Evolutionary conservation across 2,888 invertebrate species (phyloP), one percentile per base, ranked within the genome.

Genomic region (Drosophila fungiperda): DNA sequence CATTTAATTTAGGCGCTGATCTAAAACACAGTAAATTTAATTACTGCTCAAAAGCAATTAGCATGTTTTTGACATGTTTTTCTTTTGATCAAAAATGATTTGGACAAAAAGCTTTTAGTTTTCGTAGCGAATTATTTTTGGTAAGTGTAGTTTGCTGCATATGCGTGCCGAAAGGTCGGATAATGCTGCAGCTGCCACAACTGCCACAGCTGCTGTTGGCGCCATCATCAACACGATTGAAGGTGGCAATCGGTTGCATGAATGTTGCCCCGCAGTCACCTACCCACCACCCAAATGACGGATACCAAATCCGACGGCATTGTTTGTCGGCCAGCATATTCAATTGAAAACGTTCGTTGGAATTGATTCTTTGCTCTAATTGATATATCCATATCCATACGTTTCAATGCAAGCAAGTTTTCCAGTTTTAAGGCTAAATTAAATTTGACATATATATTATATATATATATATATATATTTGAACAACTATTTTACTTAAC

Each of bases 231-330:
- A 33, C 35, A 26, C n/a, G 40, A 20, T 1, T 63, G 36, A 53
- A 57, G 55, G 26, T 23, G 40, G 23, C 29, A 36, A 5, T 49
- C 38, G 54, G 40, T 38, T 32, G 29, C 32, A 29, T 49, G 29
- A 29, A 29, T 29, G 29, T 9, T 49, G 65, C 15, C 11, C 8
- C n/a, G 3, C 59, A 69, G 69, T 5, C 66, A 66, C 59, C 53
- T 54, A 55, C 6, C 48, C 26, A 26, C 26, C 26, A 29, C 29
- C 29, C 26, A 57, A 49, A 36, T 58, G 53, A 42, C 60, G 66
- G 54, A 73, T 78, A 73, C 45, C 63, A 80, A 78, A 82, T 84
- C 82, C 80, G 68, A 78, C 82, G 80, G 73, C 54, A 64, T 57
- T 59, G 59, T 53, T 76, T 49, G 50, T 52, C 35, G 26, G 9